phyloP scores from a whole-genome alignment of 2,797 vertebrate genomes.

The Lithobates sylvaticus region DNA sequence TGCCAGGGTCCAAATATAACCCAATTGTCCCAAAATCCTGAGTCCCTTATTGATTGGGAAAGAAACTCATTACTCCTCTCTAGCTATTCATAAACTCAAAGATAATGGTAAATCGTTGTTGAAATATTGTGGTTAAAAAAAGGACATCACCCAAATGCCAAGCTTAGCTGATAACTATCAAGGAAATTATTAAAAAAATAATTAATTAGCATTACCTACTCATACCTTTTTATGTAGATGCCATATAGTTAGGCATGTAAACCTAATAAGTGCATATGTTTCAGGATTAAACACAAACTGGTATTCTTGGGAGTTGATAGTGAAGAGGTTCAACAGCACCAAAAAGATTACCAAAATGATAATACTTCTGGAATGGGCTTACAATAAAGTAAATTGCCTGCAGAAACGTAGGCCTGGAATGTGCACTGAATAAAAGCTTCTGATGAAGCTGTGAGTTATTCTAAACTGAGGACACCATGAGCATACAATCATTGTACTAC shows the following conservation, averaged over 20 bases:
- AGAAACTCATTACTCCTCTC: no score
- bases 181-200: background rate
- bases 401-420: background rate
- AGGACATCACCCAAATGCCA: background rate
- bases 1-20: no score
- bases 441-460: slow-evolving; percentile 13
- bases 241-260: background rate
- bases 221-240: background rate
- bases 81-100: background rate
- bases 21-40: no score
- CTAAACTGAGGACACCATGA: background rate
- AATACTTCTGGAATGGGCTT: background rate
- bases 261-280: background rate
- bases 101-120: background rate
- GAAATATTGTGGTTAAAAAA: background rate
- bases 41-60: no score
- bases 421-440: background rate
- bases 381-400: background rate
- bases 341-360: background rate
- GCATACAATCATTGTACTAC: background rate
- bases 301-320: background rate
- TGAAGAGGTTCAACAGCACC: background rate
- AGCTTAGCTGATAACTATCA: background rate
- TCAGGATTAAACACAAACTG: background rate
- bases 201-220: background rate